phyloP scores from a whole-genome alignment of 2,888 invertebrate genomes.

The Heliconius ethilla region DNA sequence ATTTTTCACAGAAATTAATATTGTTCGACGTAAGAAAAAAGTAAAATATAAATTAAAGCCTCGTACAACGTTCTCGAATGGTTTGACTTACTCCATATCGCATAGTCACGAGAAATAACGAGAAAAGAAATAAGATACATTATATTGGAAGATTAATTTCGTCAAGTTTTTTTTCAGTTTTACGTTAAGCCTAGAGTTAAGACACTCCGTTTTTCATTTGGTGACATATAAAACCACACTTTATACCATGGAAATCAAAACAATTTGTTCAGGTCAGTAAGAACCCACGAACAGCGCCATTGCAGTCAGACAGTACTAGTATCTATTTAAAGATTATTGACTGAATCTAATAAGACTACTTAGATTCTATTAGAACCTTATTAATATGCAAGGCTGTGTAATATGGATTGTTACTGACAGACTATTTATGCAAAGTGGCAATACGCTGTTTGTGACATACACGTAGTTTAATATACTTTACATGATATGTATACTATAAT shows the following conservation, averaged over 20 bases:
- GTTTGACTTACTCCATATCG: not conserved
- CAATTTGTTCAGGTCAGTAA: too few relatives aligned
- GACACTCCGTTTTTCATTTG: too few relatives aligned
- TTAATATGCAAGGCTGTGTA: conserved; percentile 4
- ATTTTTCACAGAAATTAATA: not conserved
- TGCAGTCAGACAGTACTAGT: not conserved
- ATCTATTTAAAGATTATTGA: not conserved
- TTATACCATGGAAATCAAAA: too few relatives aligned
- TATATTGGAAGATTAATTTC: too few relatives aligned
- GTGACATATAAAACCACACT: too few relatives aligned
- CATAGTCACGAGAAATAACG: conserved; percentile 13
- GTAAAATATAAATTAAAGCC: not conserved
- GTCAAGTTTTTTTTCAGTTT: too few relatives aligned
- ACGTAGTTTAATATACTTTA: not conserved
- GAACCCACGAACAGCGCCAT: not conserved
- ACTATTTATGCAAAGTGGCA: conserved; percentile 23
- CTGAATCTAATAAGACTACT: not conserved
- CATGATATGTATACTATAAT: not conserved
- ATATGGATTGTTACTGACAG: conserved; percentile 17
- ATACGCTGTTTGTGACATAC: conserved; percentile 9
- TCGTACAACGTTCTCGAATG: not conserved
- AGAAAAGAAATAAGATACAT: not conserved
- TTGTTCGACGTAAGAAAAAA: not conserved
- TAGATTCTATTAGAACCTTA: conserved; percentile 14
- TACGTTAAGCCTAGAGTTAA: too few relatives aligned